Evolutionary conservation across 2,888 invertebrate genomes (phyloP), one percentile per base, ranked within the genome.

Genomic region (Eucriotettix oculatus): DNA sequence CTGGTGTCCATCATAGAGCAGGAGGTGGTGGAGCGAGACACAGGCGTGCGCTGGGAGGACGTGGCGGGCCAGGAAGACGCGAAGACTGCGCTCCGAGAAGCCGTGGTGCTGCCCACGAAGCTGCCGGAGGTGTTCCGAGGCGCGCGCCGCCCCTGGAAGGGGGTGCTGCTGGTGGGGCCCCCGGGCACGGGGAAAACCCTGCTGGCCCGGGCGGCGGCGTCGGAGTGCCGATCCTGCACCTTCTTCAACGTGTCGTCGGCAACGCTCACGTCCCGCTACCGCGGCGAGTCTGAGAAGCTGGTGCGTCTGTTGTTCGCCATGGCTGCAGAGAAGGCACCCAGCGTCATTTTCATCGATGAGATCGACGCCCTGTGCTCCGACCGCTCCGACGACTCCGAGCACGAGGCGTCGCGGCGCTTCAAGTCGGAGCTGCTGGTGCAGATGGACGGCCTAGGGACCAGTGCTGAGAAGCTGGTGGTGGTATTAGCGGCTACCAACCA

Each of bases 311-410:
- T 48, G 48, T 48, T 48, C 48, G 48, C 48, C 14, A n/a, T 90
- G 90, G 97, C 97, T 2, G 81, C 96, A 66, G 96, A 93, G 78
- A 96, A 97, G 79, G 96, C 98, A 61, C 98, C 98, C 10, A 92
- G 92, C 69, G 98, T 96, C 60, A 97, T 99, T 69, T 98, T 99
- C 74, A 93, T 98, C 62, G 98, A 99, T 76, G 98, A 99, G 80
- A 97, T 99, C 64, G 98, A 99, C 78, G 95, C 96, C 42, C 76
- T 98, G 64, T 97, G 96, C 72, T 95, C 95, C 16, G 83, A 92
- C 65, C 82, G 97, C 72, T 97, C 97, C 60, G 90, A 91, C 0
- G 95, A 95, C 72, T 89, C 90, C 29, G 98, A 99, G 74, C 97
- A 98, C 73, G 98, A 99, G 75, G 97, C 98, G 9, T 95, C 93